Conservation (phyloP, 2,797 vertebrate genomes). For the Ciconia nigra region DNA sequence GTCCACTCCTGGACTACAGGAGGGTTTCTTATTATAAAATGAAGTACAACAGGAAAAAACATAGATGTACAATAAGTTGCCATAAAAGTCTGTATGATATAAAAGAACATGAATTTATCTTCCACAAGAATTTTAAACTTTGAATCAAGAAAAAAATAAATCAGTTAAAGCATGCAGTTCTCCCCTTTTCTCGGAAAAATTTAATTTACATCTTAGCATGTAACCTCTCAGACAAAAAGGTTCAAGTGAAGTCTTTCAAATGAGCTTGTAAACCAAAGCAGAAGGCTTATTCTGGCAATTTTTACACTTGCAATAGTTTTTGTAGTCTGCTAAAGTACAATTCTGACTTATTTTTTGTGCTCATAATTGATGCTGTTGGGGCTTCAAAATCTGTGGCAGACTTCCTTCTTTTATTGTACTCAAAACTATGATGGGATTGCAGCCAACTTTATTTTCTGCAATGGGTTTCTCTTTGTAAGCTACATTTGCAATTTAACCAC, state of each 20-base stretch:
- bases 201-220: background rate
- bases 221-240: background rate
- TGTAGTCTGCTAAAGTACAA: background rate
- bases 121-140: conserved; percentile 5
- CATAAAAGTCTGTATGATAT: conserved; percentile 68
- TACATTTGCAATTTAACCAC: background rate
- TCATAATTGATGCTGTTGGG: background rate
- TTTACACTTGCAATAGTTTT: background rate
- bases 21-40: conserved; percentile 60
- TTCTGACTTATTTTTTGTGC: background rate
- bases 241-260: conserved; percentile 31
- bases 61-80: background rate
- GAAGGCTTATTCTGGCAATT: background rate
- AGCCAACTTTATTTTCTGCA: background rate
- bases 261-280: background rate
- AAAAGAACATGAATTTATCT: conserved; percentile 59
- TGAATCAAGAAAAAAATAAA: background rate
- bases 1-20: background rate
- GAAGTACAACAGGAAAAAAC: background rate
- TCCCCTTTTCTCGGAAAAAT: background rate
- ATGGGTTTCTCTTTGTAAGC: background rate
- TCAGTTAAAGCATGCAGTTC: background rate
- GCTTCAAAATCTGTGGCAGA: background rate
- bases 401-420: background rate
- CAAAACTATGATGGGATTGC: background rate